phyloP scores from a whole-genome alignment of 2,113 vertebrate species.

The Megalops atlanticus region DNA sequence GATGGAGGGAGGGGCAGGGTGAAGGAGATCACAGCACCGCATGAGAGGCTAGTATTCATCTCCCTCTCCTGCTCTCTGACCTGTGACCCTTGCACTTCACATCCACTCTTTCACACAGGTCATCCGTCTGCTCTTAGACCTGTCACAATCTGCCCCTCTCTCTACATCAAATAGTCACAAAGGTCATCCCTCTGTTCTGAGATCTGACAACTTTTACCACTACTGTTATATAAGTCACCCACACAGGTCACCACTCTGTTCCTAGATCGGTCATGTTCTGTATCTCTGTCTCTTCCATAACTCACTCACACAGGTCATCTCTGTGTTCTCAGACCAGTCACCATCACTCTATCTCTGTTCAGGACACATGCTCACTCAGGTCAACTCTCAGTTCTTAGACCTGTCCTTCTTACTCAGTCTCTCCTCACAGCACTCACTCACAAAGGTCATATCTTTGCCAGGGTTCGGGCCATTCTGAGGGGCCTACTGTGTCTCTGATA shows the following conservation, averaged over 20 bases:
- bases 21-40: no score
- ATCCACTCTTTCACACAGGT: background rate
- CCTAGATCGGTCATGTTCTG: background rate
- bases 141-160: no score
- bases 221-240: no score
- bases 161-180: background rate
- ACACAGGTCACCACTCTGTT: background rate
- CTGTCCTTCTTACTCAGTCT: background rate
- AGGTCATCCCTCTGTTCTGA: constrained; percentile 46
- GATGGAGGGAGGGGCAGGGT: no score
- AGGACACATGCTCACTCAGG: background rate
- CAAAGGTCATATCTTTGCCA: background rate
- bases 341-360: background rate
- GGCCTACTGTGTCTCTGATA: background rate
- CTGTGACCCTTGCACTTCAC: background rate
- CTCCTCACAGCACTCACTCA: background rate
- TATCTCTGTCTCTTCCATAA: background rate
- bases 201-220: constrained; percentile 43
- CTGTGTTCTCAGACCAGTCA: background rate
- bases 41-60: no score
- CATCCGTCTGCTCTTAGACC: no score
- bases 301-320: background rate
- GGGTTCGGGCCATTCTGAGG: background rate
- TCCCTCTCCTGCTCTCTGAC: background rate
- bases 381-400: background rate